A percentile compares a stretch with the other conserved stretches of the same genome.
phyloP scores from a whole-genome alignment of 2,113 vertebrate genomes.

The Mystacornis crossleyi region DNA sequence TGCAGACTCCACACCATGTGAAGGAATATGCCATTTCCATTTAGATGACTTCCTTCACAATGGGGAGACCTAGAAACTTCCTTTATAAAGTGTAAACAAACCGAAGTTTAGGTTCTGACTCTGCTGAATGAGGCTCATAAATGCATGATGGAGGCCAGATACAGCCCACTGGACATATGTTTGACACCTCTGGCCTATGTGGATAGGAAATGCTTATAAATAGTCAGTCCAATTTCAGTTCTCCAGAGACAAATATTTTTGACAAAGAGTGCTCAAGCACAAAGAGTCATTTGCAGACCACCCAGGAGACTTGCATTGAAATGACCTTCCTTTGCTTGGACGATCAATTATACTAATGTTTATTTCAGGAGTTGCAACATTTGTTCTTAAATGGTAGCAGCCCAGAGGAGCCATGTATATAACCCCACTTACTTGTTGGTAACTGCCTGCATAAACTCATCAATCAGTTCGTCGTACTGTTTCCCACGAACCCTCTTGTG shows the following conservation, averaged over 20 bases:
- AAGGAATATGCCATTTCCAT: neutral
- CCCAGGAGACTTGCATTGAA: neutral
- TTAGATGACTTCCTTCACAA: neutral
- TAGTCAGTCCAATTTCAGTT: neutral
- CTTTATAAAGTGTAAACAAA: neutral
- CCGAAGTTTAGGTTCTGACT: neutral
- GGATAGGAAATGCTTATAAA: conserved; percentile 51
- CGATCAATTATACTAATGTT: conserved; percentile 1
- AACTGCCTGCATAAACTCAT: conserved; percentile 97
- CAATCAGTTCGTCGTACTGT: conserved; percentile 91
- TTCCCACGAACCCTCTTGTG: conserved; percentile 92
- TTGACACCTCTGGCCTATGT: conserved; percentile 6
- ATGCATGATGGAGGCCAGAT: conserved; percentile 26
- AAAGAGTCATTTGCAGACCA: conserved; percentile 23
- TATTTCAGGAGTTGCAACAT: conserved; percentile 8
- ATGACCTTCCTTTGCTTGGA: conserved; percentile 1
- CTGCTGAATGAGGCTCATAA: conserved; percentile 15
- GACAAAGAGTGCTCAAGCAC: neutral
- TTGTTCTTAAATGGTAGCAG: conserved; percentile 30
- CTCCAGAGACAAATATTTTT: conserved; percentile 14
- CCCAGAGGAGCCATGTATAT: neutral
- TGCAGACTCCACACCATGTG: neutral
- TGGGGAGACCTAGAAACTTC: neutral
- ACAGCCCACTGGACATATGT: neutral
- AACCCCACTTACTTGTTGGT: conserved; percentile 88